Evolutionary conservation across 2,888 invertebrate species (phyloP).

Genomic region (Euclidia mi): DNA sequence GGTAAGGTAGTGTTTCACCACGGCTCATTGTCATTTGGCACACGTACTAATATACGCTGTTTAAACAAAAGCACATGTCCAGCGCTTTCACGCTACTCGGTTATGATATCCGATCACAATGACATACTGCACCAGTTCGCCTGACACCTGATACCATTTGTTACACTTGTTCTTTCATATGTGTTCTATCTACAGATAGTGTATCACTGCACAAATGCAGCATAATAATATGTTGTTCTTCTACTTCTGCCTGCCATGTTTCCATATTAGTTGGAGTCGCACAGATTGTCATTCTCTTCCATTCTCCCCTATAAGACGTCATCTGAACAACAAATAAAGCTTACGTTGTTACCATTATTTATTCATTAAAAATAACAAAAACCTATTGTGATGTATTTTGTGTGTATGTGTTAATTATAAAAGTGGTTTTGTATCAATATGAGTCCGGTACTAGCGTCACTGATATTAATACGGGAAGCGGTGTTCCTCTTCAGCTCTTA

Average conservation of each 20-base stretch:
- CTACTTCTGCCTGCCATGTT: no score
- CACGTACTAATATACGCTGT: constrained; percentile 75
- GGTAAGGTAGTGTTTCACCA: constrained; percentile 74
- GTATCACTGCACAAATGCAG: neutral
- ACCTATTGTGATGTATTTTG: no score
- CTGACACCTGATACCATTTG: constrained; percentile 65
- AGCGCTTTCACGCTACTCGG: constrained; percentile 83
- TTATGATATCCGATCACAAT: constrained; percentile 77
- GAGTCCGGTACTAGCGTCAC: constrained; percentile 9
- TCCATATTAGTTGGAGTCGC: no score
- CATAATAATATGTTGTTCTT: no score
- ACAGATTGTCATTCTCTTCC: no score
- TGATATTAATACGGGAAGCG: constrained; percentile 35
- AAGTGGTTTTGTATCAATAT: no score
- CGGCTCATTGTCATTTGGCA: constrained; percentile 84
- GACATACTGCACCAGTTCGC: constrained; percentile 75
- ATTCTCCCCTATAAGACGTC: no score
- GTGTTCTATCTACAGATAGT: constrained; percentile 17
- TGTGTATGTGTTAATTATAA: constrained; percentile 1
- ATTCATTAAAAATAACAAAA: no score
- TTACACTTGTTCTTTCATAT: constrained; percentile 51
- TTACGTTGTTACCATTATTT: no score
- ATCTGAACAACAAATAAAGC: no score
- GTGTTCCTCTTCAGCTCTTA: constrained; percentile 41
- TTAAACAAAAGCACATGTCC: constrained; percentile 82